phyloP scores from a whole-genome alignment of 2,797 vertebrate species.

The Sandelia bainsii region DNA sequence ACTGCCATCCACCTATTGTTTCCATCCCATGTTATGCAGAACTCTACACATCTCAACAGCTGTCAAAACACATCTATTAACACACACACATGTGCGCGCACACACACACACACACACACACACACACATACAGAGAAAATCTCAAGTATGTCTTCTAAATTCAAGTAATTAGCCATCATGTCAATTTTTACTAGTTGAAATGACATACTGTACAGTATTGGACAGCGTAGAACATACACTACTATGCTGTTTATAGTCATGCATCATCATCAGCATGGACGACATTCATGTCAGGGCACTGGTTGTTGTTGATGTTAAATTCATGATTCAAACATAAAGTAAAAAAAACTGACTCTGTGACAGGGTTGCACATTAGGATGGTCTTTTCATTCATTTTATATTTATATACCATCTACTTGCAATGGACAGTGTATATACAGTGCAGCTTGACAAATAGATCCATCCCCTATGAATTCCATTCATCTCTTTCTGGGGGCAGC shows the following conservation, averaged over 20 bases:
- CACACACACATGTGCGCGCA: too few species aligned
- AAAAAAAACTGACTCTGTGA: conserved; percentile 19
- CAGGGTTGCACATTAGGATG: conserved; percentile 11
- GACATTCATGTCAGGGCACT: conserved; percentile 35
- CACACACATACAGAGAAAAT: conserved; percentile 1
- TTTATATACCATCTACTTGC: conserved; percentile 28
- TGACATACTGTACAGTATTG: background rate
- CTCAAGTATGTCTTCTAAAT: conserved; percentile 36
- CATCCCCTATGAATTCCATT: conserved; percentile 26
- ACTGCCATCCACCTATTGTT: conserved; percentile 42
- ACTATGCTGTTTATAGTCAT: background rate
- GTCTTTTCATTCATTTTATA: conserved; percentile 35
- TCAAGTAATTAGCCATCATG: conserved; percentile 38
- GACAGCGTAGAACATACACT: conserved; percentile 8
- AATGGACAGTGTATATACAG: conserved; percentile 2
- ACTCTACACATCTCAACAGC: conserved; percentile 41
- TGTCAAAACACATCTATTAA: conserved; percentile 33
- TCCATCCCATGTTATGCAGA: conserved; percentile 22
- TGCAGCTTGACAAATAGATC: conserved; percentile 37
- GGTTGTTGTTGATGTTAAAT: conserved; percentile 51
- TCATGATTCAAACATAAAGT: conserved; percentile 49
- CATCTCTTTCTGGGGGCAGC: conserved; percentile 1
- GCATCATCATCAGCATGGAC: conserved; percentile 35
- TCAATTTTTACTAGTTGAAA: conserved; percentile 8
- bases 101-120: too few species aligned